Evolutionary conservation across 2,888 invertebrate genomes (phyloP), one percentile per base, ranked within the genome.

Genomic region (Drosophila testacea): DNA sequence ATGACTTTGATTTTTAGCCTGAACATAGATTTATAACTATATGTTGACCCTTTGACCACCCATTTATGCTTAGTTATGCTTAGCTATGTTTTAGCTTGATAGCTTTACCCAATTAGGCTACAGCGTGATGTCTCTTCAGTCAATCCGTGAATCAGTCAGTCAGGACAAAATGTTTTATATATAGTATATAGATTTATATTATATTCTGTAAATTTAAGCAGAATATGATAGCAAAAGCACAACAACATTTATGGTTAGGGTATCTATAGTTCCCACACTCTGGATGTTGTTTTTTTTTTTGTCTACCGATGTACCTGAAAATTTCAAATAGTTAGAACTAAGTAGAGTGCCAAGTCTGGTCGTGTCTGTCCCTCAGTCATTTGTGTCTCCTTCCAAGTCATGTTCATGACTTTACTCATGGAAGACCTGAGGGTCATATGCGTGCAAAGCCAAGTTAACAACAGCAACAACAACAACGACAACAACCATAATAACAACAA

Each of bases 351-450:
- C 34, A 41, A 34, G 59, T 62, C 56, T 42, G 32, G 13, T 47
- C 38, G 30, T 60, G 54, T 39, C 51, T 44, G 67, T 54, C 32
- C 48, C 73, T 42, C 50, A 11, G 63, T 63, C 63, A 32, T 36
- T 52, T 6, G 30, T 42, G 76, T 76, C 76, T 47, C 63, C 48
- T 59, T 57, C 13, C 47, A 56, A 64, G 65, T 73, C 71, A 62
- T 72, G 78, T 76, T 78, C 79, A 79, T 79, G 79, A 79, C 79
- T 79, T 76, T 79, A 72, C 64, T 62, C 68, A 55, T 74, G 62
- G 77, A 64, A 79, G 79, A 79, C 76, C 73, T 73, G 79, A 79
- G 79, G 79, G 79, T 79, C 79, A 79, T 61, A 79, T 79, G 76
- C 79, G 78, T 79, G 77, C 78, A 74, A 57, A 65, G 61, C 59